phyloP scores from a whole-genome alignment of 2,113 vertebrate species.

The Cynoglossus semilaevis region DNA sequence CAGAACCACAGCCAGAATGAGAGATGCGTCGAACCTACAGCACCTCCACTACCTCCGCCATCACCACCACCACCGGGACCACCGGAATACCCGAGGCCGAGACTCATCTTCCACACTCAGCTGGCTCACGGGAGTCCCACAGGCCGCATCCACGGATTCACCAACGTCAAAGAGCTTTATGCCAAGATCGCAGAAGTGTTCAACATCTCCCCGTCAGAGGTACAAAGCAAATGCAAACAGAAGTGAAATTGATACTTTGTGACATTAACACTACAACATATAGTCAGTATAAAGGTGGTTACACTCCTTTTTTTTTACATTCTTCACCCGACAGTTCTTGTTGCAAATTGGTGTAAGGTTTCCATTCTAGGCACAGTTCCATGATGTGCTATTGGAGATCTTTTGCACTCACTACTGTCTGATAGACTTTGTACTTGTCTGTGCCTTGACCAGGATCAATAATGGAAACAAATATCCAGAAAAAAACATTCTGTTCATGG shows the following conservation, averaged over 20 bases:
- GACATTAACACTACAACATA: not conserved
- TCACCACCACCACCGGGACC: conserved; percentile 50
- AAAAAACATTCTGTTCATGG: conserved; percentile 19
- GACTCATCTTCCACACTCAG: conserved; percentile 93
- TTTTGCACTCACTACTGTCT: conserved; percentile 22
- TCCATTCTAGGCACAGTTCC: conserved; percentile 42
- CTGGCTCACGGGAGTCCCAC: conserved; percentile 95
- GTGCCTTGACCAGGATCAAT: conserved; percentile 27
- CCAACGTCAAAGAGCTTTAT: conserved; percentile 96
- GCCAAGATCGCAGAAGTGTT: conserved; percentile 96
- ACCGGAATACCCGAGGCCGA: conserved; percentile 76
- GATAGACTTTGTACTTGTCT: conserved; percentile 36
- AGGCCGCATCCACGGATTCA: conserved; percentile 91
- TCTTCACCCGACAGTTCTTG: conserved; percentile 5
- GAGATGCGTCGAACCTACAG: conserved; percentile 54
- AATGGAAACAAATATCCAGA: conserved; percentile 33
- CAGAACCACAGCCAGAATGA: conserved; percentile 47
- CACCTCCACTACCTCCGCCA: conserved; percentile 66
- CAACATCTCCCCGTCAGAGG: conserved; percentile 91
- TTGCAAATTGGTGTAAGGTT: conserved; percentile 36
- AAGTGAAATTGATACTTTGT: not conserved
- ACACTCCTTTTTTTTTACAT: conserved; percentile 4
- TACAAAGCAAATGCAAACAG: conserved; percentile 56
- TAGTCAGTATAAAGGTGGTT: not conserved
- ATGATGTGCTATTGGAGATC: conserved; percentile 33